These are phyloP conservation scores for Montipora cactus DNA, from an alignment of 64 coral and sea anemone species.

Conservation along the genomic window DNA sequence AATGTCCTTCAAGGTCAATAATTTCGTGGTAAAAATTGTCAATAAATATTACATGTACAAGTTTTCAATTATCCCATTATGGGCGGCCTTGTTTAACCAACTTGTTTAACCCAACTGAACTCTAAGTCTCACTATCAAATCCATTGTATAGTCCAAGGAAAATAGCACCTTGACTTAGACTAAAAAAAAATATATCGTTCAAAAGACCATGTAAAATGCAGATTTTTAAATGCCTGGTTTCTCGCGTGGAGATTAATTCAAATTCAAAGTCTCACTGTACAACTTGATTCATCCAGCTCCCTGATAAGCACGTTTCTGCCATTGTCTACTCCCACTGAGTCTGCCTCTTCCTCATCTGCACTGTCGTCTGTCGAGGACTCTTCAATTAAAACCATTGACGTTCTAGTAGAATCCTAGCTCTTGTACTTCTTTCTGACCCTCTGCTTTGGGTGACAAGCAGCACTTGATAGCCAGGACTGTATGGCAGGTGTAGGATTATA, in stretches of 20 bases:
- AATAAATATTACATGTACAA: background rate
- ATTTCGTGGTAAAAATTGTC: background rate
- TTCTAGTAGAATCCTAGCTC: background rate
- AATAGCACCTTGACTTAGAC: background rate
- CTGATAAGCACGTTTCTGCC: background rate
- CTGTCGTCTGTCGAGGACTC: background rate
- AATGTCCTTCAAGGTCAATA: background rate
- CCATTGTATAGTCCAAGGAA: background rate
- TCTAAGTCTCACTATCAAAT: background rate
- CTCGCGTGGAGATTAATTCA: background rate
- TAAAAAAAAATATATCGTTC: background rate
- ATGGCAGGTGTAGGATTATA: slow-evolving; percentile 59
- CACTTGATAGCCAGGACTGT: slow-evolving; percentile 34
- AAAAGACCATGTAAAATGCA: background rate
- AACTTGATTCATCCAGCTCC: background rate
- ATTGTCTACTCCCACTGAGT: background rate
- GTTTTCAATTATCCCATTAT: background rate
- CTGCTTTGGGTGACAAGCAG: slow-evolving; percentile 39
- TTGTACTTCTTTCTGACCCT: slow-evolving; percentile 17
- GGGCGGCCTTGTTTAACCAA: background rate
- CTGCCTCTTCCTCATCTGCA: background rate
- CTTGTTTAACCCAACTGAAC: background rate
- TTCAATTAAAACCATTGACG: background rate
- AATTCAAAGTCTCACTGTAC: background rate
- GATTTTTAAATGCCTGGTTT: background rate